These are phyloP conservation scores for Pimephales promelas DNA, from an alignment of 2,113 vertebrate species.

Conservation along the genomic window DNA sequence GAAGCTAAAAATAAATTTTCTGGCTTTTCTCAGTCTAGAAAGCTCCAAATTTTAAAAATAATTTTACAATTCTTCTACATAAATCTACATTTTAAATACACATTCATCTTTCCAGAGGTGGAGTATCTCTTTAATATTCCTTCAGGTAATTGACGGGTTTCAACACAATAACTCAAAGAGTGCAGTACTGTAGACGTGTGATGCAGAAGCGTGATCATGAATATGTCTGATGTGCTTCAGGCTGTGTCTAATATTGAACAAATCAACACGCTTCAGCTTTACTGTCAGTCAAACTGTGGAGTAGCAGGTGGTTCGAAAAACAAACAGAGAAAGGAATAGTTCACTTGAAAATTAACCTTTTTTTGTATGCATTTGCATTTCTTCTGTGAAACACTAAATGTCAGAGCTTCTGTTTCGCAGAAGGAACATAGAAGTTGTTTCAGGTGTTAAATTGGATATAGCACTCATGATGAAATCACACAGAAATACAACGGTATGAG, in stretches of 20 bases:
- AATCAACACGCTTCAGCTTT: constrained; percentile 16
- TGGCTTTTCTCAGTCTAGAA: no score
- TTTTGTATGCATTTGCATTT: neutral
- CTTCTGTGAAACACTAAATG: neutral
- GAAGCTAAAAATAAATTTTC: no score
- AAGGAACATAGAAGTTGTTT: neutral
- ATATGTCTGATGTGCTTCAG: neutral
- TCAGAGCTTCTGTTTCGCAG: neutral
- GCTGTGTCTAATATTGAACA: constrained; percentile 27
- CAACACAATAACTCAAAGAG: neutral
- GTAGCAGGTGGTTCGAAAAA: neutral
- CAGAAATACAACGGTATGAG: constrained; percentile 34
- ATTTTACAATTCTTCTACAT: no score
- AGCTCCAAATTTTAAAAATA: no score
- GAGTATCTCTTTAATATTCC: no score
- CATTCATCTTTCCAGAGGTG: no score
- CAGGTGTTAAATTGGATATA: neutral
- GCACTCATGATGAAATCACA: constrained; percentile 49
- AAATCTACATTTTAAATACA: no score
- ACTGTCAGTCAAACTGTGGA: constrained; percentile 28
- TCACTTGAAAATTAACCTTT: neutral
- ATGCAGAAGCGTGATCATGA: neutral
- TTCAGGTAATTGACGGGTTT: neutral
- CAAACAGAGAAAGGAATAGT: neutral
- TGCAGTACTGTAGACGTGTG: neutral